Evolutionary conservation across 2,888 invertebrate genomes (phyloP).

Genomic region (Synergus gifuensis): DNA sequence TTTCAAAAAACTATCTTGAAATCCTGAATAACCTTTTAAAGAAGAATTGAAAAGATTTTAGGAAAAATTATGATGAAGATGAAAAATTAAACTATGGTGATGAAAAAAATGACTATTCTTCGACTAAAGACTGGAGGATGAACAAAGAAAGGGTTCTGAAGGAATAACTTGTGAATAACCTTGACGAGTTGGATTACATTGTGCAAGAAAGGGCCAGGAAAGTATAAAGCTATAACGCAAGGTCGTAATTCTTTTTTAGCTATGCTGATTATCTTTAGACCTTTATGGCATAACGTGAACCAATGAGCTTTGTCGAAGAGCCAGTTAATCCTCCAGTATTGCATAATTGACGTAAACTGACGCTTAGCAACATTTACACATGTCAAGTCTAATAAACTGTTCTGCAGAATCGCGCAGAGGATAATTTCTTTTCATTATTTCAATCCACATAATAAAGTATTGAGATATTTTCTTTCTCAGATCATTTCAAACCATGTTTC

Average conservation of each 20-base stretch:
- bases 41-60: too few species aligned
- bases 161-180: background rate
- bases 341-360: slow-evolving; percentile 22
- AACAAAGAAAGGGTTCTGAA: background rate
- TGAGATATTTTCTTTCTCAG: background rate
- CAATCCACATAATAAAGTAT: background rate
- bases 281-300: slow-evolving; percentile 19
- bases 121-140: background rate
- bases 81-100: too few species aligned
- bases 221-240: slow-evolving; percentile 7
- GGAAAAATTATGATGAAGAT: background rate
- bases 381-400: background rate
- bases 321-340: slow-evolving; percentile 1
- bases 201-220: slow-evolving; percentile 21
- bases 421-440: background rate
- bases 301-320: slow-evolving; percentile 11
- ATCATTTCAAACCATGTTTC: background rate
- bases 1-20: too few species aligned
- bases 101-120: background rate
- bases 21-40: background rate
- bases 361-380: slow-evolving; percentile 23
- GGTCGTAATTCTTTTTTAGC: slow-evolving; percentile 1
- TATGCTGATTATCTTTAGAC: slow-evolving; percentile 3
- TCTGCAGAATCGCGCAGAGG: background rate
- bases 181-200: slow-evolving; percentile 23